Percentiles rank a stretch among this genome's conserved stretches.
Evolutionary conservation across 2,113 vertebrate species (phyloP).

Genomic region (Oreochromis niloticus): DNA sequence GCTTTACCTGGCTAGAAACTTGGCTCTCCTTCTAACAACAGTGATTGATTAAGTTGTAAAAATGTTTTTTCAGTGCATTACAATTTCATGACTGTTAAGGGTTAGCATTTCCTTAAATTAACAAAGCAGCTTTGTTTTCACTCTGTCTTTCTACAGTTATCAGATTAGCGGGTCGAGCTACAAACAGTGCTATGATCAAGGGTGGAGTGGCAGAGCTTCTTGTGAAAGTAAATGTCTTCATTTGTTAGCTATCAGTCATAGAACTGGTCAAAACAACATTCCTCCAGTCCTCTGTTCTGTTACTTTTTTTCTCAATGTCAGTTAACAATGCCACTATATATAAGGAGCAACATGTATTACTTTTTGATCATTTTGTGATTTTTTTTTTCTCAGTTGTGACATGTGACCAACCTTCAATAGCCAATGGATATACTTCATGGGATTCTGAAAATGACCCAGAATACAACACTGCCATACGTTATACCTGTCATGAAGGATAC

Average conservation of each 20-base stretch:
- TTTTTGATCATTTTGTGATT: not conserved
- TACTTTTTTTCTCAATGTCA: not conserved
- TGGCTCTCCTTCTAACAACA: not conserved
- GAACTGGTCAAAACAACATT: not conserved
- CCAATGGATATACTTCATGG: not conserved
- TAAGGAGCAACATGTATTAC: not conserved
- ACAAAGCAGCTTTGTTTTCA: not conserved
- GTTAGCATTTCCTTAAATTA: not conserved
- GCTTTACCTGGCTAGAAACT: not conserved
- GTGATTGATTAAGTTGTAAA: not conserved
- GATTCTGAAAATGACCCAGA: accelerated
- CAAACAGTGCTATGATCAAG: slow-evolving; percentile 5
- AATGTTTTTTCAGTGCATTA: not conserved
- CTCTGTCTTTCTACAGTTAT: slow-evolving; percentile 38
- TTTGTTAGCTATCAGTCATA: not conserved
- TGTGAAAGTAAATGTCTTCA: slow-evolving; percentile 53
- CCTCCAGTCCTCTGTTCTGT: not conserved
- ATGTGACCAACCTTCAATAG: slow-evolving; percentile 16
- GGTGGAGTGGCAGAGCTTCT: slow-evolving; percentile 27
- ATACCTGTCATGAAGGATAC: slow-evolving; percentile 38
- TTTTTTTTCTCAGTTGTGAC: slow-evolving; percentile 22
- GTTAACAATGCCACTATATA: not conserved
- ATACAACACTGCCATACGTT: slow-evolving; percentile 21
- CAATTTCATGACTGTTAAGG: not conserved
- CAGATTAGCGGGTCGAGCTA: not conserved